Base-by-base conservation (phyloP, 2,797 vertebrate genomes). In the Tamandua tetradactyla region DNA sequence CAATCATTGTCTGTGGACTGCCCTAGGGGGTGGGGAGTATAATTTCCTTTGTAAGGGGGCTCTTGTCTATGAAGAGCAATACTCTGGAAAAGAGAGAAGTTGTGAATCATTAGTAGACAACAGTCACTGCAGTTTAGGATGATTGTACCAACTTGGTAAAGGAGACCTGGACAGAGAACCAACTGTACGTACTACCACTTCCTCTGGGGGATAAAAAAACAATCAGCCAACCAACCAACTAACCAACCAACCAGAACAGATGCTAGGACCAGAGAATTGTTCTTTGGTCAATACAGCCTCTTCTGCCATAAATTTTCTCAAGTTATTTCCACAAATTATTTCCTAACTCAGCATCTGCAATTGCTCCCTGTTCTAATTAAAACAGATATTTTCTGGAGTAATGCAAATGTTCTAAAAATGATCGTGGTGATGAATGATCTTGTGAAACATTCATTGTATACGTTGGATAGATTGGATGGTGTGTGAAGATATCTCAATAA, bases 271-370 rank as follows among this genome's bases (percentile, higher is more conserved):
- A 27, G 92, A 86, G 57, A 68, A 12, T 0, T 0, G 2, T 42
- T 80, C 89, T 86, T 95, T 17, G 1, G 4, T 96, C 85, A 89
- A 37, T 78, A 74, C 79, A 2, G 0, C 47, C 35, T 84, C 37
- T n/a, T 96, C n/a, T 80, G 35, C 49, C 3, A 49, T 89, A 71
- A 11, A 32, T 88, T 97, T 94, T 81, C 87, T 83, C 87, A 3
- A 27, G 8, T 94, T 94, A 47, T 68, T 96, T 82, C 69, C 91
- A 87, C 32, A 91, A 87, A 30, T 59, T 13, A 76, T 68, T 96
- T 62, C 32, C 47, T 89, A 64, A 61, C 2, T 27, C 64, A 89
- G 30, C 81, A 15, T 79, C 37, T 57, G 37, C 22, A 59, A 22
- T 75, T 93, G 89, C 92, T 61, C 9, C 52, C 27, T 30, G 0